Evolutionary conservation across 1,140 invertebrate genomes (phyloP), one percentile per base, ranked within the genome.

Genomic region (Monochamus saltuarius): DNA sequence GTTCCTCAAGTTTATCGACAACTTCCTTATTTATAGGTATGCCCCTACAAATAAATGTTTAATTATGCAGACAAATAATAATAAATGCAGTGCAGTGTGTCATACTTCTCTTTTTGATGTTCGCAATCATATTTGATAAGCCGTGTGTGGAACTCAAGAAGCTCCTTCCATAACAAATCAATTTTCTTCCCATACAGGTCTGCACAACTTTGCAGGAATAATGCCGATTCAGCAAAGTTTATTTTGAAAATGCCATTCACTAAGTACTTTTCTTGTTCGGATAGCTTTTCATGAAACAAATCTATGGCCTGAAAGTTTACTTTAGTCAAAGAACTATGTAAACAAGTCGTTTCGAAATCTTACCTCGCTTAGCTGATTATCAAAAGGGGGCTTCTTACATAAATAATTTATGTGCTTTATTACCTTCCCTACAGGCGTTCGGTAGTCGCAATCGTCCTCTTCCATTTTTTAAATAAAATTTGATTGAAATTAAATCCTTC

Each of bases 171-270:
- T 1, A 76, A 53, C 22, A 72, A 55, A 51, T 76, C 75, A 9
- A 76, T 71, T 54, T 72, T 70, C 56, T 74, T 76, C 0, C 61
- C 56, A 65, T 73, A 76, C 13, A 73, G 58, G 16, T 59, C 49
- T 22, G 63, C 58, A 37, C 67, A 62, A 55, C 54, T 64, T 58
- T 76, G 69, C n/a, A 76, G 17, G 10, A 76, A 49, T 8, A 75
- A 50, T 1, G 72, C 71, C 14, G 68, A 70, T 61, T 74, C 72
- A 22, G 69, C 69, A 66, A 76, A 76, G 56, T 73, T 76, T 9
- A 69, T 67, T 46, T 66, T 70, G 46, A 70, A 68, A 22, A 74
- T 69, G 8, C 73, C 71, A 68, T 73, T 69, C 11, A 60, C 49
- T 19, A 73, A 49, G 53, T 65, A 75, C 4, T 58, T 56, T 29